Percentiles rank a stretch among this genome's conserved stretches.
phyloP scores from a whole-genome alignment of 2,888 invertebrate species.

The Caenorhabditis angaria region DNA sequence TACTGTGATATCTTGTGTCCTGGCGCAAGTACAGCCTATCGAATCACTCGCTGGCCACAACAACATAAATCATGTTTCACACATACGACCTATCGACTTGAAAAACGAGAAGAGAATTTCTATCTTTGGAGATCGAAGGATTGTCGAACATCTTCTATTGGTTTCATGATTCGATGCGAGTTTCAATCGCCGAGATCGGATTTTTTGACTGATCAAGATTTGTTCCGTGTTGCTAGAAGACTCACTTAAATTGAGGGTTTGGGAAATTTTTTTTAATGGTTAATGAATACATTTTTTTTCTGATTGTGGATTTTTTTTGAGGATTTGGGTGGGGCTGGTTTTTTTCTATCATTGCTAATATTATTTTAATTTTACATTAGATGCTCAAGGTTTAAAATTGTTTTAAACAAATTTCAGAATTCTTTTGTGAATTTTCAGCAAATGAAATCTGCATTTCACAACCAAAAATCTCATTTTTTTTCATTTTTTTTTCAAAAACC shows the following conservation, averaged over 20 bases:
- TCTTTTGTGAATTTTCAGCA: too few species aligned
- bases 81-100: slow-evolving; percentile 63
- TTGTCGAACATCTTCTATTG: slow-evolving; percentile 38
- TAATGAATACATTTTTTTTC: neutral
- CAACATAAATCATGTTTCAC: slow-evolving; percentile 60
- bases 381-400: too few species aligned
- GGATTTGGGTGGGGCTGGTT: too few species aligned
- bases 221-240: slow-evolving; percentile 54
- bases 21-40: slow-evolving; percentile 67
- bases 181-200: slow-evolving; percentile 59
- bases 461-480: too few species aligned
- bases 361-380: too few species aligned
- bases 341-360: too few species aligned
- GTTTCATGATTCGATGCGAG: slow-evolving; percentile 66
- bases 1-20: slow-evolving; percentile 67
- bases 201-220: slow-evolving; percentile 60
- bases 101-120: slow-evolving; percentile 60
- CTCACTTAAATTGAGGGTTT: slow-evolving; percentile 18
- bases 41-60: slow-evolving; percentile 45
- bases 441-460: too few species aligned
- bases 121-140: slow-evolving; percentile 64
- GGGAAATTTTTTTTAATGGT: neutral
- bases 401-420: too few species aligned
- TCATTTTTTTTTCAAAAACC: too few species aligned
- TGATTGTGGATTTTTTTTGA: too few species aligned